Evolutionary conservation across 2,888 invertebrate species (phyloP).

Genomic region (Subacronicta megacephala): DNA sequence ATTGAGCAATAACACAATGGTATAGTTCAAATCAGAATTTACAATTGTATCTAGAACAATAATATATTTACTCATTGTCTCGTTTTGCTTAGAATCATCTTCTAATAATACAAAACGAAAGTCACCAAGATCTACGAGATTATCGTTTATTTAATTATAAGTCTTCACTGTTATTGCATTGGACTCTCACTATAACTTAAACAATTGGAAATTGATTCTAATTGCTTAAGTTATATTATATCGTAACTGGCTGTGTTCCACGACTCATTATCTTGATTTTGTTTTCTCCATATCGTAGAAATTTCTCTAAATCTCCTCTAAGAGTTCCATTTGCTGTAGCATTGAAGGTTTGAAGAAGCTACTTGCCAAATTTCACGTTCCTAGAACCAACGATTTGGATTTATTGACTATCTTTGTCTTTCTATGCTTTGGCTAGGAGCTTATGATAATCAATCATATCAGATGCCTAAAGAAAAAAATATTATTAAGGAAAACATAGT

Average conservation of each 20-base stretch:
- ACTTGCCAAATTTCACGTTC: too few relatives aligned
- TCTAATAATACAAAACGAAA: neutral
- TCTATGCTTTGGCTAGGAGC: too few relatives aligned
- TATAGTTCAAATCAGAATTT: too few relatives aligned
- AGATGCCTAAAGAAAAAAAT: too few relatives aligned
- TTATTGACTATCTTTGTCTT: too few relatives aligned
- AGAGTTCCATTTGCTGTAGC: neutral
- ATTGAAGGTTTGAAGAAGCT: too few relatives aligned
- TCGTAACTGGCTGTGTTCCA: neutral
- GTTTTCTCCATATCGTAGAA: neutral
- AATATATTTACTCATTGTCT: neutral
- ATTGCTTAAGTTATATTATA: constrained; percentile 6
- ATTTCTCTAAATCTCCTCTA: neutral
- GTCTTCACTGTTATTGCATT: neutral
- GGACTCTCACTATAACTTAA: too few relatives aligned
- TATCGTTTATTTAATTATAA: constrained; percentile 13
- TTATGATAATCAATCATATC: too few relatives aligned
- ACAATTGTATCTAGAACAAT: constrained; percentile 4
- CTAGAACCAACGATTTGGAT: too few relatives aligned
- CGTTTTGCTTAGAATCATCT: neutral
- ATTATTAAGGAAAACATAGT: too few relatives aligned
- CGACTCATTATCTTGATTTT: neutral
- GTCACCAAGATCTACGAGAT: constrained; percentile 19
- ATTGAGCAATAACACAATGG: neutral
- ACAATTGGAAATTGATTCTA: constrained; percentile 19